Base-by-base conservation (phyloP, 2,888 invertebrate genomes). In the Deilephila elpenor region DNA sequence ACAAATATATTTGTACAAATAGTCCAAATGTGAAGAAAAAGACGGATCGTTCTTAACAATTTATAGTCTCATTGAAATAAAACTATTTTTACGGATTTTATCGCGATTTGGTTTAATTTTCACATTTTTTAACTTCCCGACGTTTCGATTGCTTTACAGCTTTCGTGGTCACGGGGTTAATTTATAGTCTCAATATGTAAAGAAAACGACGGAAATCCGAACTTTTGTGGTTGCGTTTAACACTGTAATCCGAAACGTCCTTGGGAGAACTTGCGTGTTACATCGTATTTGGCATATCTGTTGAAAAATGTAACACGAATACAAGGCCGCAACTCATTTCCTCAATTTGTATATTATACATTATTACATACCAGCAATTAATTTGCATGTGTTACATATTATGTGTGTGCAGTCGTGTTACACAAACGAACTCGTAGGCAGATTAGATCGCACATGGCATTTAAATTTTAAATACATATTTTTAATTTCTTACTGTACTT, bases 261-360 rank as follows among this genome's bases (percentile, higher is more conserved):
- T 64, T 64, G 64, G 20, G 5, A 11, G 8, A 14, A 67, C 20
- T 67, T 25, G 67, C 67, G 44, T 67, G 64, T 64, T 64, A n/a
- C 14, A 51, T 44, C 67, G 20, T 44, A 51, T 67, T 25, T 51
- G 51, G 67, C 44, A 67, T 37, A 51, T 20, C 44, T 20, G 67
- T 25, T 44, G n/a, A 56, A 56, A 62, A 19, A 32, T 32, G 32
- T 19, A 61, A 61, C 56, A 61, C 19, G 32, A 19, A 61, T 67
- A 51, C 17, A 25, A 44, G 67, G 67, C 25, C 44, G 44, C 25
- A 17, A 14, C 44, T 67, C 67, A 67, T 67, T 67, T 67, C 67
- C 67, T 67, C 44, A 67, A 25, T 67, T 67, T 67, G 67, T 51
- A 17, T 51, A 64, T 20, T 17, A 37, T 19, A 37, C 62, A 19